These are phyloP conservation scores for Butastur rufipennis DNA, from an alignment of 2,113 vertebrate genomes.

Conservation along the genomic window DNA sequence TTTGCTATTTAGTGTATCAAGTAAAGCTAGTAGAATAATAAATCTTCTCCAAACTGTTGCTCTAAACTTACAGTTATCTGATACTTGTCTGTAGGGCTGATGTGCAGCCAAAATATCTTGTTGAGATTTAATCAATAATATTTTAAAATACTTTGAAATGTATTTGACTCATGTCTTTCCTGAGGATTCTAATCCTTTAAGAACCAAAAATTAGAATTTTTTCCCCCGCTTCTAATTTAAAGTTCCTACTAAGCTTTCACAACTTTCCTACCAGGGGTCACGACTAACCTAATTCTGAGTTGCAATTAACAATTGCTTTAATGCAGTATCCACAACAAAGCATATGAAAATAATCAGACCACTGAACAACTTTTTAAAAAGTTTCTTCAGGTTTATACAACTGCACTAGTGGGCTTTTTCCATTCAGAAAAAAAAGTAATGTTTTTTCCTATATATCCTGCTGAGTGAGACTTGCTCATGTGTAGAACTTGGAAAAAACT, in stretches of 20 bases:
- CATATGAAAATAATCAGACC: background rate
- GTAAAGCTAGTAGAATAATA: background rate
- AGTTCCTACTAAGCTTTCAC: background rate
- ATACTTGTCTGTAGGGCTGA: background rate
- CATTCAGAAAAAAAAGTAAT: accelerated
- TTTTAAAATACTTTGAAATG: background rate
- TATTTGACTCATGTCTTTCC: background rate
- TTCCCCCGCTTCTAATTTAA: background rate
- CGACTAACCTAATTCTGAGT: background rate
- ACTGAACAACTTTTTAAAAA: background rate
- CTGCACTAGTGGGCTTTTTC: background rate
- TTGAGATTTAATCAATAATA: background rate
- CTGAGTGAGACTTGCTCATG: background rate
- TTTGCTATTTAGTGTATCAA: background rate
- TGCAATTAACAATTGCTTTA: background rate
- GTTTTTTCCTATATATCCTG: background rate
- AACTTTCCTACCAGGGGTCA: background rate
- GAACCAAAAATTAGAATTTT: background rate
- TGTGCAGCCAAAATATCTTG: background rate
- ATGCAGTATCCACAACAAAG: background rate
- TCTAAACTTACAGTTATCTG: background rate
- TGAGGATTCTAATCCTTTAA: background rate
- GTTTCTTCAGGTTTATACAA: background rate
- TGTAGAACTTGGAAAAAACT: background rate
- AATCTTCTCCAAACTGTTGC: background rate